Percentiles rank a stretch among this genome's conserved stretches.
Conservation (phyloP, 2,797 vertebrate species). For the Galaxias olidus region DNA sequence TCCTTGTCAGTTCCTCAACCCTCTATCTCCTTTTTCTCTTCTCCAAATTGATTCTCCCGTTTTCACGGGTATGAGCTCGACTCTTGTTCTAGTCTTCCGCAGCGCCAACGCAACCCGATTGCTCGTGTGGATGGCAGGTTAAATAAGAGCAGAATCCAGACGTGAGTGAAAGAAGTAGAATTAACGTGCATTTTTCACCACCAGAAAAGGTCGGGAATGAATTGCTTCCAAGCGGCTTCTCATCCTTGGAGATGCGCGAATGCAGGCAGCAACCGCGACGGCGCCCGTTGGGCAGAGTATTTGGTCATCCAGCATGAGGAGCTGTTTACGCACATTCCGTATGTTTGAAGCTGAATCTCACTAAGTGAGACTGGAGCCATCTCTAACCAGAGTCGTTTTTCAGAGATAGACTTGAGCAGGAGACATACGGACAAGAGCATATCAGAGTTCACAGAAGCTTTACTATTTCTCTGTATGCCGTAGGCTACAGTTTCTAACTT, state of each 20-base stretch:
- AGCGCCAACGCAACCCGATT: constrained; percentile 74
- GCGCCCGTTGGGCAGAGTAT: constrained; percentile 71
- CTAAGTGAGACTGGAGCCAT: constrained; percentile 35
- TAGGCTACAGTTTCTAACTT: too few species aligned
- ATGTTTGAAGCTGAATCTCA: constrained; percentile 63
- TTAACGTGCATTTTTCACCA: constrained; percentile 45
- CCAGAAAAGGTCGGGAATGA: constrained; percentile 51
- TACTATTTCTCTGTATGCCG: too few species aligned
- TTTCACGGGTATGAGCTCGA: constrained; percentile 65
- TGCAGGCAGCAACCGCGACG: constrained; percentile 70
- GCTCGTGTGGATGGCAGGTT: constrained; percentile 59
- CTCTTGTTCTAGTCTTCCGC: constrained; percentile 73
- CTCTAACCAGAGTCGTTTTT: too few species aligned
- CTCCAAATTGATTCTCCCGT: constrained; percentile 67
- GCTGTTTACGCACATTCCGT: constrained; percentile 73
- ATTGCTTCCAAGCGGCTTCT: constrained; percentile 61
- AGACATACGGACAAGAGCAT: too few species aligned
- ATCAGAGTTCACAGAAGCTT: constrained; percentile 19
- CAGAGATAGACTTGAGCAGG: too few species aligned
- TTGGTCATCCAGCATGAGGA: constrained; percentile 66
- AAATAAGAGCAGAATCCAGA: constrained; percentile 56
- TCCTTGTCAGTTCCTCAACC: constrained; percentile 44
- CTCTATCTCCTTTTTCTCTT: constrained; percentile 42
- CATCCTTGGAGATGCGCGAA: constrained; percentile 66
- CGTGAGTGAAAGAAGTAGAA: constrained; percentile 8